Conservation (phyloP, 2,113 vertebrate genomes). For the Rhodinocichla rosea region DNA sequence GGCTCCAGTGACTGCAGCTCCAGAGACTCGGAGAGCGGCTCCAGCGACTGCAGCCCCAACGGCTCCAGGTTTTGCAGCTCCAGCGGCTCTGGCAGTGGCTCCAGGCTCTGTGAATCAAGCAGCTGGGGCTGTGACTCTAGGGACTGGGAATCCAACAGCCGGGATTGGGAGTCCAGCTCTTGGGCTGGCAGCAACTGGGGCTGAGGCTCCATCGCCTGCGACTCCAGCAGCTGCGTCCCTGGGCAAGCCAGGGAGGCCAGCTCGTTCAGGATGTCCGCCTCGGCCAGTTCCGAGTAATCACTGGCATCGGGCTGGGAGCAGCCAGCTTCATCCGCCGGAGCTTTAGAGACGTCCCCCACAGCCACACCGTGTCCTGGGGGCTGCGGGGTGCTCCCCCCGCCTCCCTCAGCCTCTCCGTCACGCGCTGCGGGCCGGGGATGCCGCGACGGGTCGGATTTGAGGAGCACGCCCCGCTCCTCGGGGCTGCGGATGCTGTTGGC, state of each 20-base stretch:
- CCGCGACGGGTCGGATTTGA: slow-evolving; percentile 64
- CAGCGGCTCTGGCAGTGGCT: slow-evolving; percentile 71
- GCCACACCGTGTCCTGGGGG: background rate
- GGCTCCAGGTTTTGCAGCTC: slow-evolving; percentile 64
- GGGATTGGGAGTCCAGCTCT: slow-evolving; percentile 69
- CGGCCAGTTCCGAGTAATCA: slow-evolving; percentile 76
- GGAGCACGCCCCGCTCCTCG: slow-evolving; percentile 74
- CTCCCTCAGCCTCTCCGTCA: slow-evolving; percentile 47
- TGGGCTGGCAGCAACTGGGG: slow-evolving; percentile 73
- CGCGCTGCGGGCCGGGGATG: slow-evolving; percentile 31
- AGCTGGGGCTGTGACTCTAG: slow-evolving; percentile 69
- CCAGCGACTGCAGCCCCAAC: slow-evolving; percentile 62
- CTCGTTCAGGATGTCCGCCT: slow-evolving; percentile 77
- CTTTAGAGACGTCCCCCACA: slow-evolving; percentile 32
- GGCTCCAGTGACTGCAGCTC: slow-evolving; percentile 69
- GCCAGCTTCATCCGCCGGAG: background rate
- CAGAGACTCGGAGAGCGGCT: slow-evolving; percentile 66
- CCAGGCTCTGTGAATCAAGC: slow-evolving; percentile 74
- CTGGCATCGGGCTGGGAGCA: slow-evolving; percentile 64
- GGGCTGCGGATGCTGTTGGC: slow-evolving; percentile 91
- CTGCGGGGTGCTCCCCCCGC: slow-evolving; percentile 59
- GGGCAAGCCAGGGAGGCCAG: slow-evolving; percentile 78
- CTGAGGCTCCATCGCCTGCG: slow-evolving; percentile 66
- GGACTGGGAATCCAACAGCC: slow-evolving; percentile 71
- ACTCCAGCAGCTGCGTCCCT: slow-evolving; percentile 72